A percentile compares a stretch with the other conserved stretches of the same genome.
Evolutionary conservation across 2,797 vertebrate genomes (phyloP).

Genomic region (Miichthys miiuy): DNA sequence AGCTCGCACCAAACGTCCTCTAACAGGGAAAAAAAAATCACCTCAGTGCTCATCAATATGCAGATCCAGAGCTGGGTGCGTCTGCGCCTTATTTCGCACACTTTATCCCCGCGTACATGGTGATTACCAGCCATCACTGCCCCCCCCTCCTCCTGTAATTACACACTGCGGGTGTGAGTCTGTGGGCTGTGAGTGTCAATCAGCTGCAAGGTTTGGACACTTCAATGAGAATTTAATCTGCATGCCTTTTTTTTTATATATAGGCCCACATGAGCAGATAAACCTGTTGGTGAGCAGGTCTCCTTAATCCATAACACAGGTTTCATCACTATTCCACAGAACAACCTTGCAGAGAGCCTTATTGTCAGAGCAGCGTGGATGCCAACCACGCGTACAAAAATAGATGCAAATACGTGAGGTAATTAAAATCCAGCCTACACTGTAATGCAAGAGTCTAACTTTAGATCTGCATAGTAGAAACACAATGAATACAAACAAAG

Average conservation of each 20-base stretch:
- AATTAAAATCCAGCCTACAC: background rate
- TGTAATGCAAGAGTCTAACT: background rate
- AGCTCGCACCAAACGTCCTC: constrained; percentile 28
- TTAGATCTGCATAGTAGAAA: background rate
- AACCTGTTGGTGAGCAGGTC: constrained; percentile 22
- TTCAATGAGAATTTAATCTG: background rate
- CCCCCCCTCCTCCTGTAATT: background rate
- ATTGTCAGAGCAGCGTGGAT: background rate
- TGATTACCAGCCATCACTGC: background rate
- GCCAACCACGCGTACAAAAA: background rate
- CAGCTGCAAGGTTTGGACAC: background rate
- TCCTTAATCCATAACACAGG: background rate
- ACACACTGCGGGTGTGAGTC: background rate
- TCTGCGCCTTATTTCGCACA: constrained; percentile 9
- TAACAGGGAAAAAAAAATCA: constrained; percentile 5
- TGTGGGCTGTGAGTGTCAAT: constrained; percentile 13
- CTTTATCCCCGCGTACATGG: background rate
- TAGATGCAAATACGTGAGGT: background rate
- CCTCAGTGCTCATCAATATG: constrained; percentile 44
- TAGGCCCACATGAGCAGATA: background rate
- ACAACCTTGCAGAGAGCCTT: background rate
- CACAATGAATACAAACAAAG: background rate
- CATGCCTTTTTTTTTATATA: background rate
- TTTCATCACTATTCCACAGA: background rate
- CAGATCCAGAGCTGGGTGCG: constrained; percentile 32